Conservation (phyloP, 2,797 vertebrate species). For the Catamblyrhynchus diadema region DNA sequence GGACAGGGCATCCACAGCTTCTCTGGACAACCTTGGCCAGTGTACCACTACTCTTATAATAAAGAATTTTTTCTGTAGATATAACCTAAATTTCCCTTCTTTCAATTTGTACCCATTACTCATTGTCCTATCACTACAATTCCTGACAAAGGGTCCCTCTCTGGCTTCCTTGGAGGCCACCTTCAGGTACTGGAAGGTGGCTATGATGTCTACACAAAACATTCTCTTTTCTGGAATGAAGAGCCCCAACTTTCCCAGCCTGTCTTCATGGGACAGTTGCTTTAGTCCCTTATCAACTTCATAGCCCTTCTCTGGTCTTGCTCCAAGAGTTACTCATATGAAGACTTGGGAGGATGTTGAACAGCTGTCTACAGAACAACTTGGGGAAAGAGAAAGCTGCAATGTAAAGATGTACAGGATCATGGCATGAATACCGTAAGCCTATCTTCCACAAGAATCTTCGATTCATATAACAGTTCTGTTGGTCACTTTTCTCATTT, state of each 20-base stretch:
- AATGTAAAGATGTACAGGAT: neutral
- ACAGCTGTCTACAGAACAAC: neutral
- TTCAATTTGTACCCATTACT: neutral
- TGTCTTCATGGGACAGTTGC: neutral
- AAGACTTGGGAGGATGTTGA: neutral
- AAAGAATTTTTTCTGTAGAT: neutral
- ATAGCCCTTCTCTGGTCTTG: neutral
- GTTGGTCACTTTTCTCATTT: neutral
- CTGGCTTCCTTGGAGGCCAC: neutral
- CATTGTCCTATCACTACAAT: neutral
- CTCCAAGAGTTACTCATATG: neutral
- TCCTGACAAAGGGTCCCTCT: neutral
- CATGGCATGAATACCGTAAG: rapidly evolving
- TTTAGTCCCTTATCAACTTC: neutral
- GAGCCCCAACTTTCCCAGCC: neutral
- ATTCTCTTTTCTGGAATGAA: neutral
- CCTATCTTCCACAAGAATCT: neutral
- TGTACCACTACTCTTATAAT: too few relatives aligned
- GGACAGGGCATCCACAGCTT: neutral
- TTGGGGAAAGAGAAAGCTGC: neutral
- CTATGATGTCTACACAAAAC: neutral
- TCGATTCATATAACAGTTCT: neutral
- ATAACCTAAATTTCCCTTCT: rapidly evolving
- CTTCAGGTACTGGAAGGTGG: neutral
- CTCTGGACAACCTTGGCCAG: neutral